Evolutionary conservation across 1,140 invertebrate genomes (phyloP).

Genomic region (Galleria mellonella): DNA sequence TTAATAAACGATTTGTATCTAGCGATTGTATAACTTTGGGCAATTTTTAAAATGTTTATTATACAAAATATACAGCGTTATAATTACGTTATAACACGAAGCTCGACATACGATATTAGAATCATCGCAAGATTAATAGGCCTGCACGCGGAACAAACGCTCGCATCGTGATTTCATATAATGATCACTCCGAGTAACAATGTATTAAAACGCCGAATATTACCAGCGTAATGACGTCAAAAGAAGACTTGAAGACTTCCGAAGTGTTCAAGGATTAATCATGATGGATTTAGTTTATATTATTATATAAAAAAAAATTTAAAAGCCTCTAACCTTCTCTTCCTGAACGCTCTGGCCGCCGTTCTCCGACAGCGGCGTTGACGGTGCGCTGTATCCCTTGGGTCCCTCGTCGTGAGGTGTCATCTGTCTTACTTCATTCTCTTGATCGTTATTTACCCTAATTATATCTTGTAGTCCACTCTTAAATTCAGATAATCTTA

Average conservation of each 20-base stretch:
- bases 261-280: conserved; percentile 45
- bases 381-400: conserved; percentile 76
- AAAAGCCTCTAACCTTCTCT: conserved; percentile 73
- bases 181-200: conserved; percentile 37
- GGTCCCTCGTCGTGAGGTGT: conserved; percentile 64
- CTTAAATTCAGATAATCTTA: conserved; percentile 71
- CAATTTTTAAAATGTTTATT: not conserved
- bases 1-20: too few relatives aligned
- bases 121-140: conserved; percentile 48
- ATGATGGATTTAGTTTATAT: conserved; percentile 15
- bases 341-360: conserved; percentile 75
- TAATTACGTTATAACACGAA: not conserved
- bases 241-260: conserved; percentile 42
- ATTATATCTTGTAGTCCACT: conserved; percentile 61
- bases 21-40: not conserved
- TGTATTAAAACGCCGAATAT: conserved; percentile 43
- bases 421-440: conserved; percentile 62
- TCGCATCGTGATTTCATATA: conserved; percentile 46
- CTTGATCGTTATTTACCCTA: conserved; percentile 53
- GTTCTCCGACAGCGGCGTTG: conserved; percentile 77
- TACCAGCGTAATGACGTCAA: conserved; percentile 40
- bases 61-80: not conserved
- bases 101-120: conserved; percentile 6
- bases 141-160: conserved; percentile 44
- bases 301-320: conserved; percentile 9